These are phyloP conservation scores for Tretioscincus oriximinensis DNA, from an alignment of 2,113 vertebrate species.

Conservation along the genomic window DNA sequence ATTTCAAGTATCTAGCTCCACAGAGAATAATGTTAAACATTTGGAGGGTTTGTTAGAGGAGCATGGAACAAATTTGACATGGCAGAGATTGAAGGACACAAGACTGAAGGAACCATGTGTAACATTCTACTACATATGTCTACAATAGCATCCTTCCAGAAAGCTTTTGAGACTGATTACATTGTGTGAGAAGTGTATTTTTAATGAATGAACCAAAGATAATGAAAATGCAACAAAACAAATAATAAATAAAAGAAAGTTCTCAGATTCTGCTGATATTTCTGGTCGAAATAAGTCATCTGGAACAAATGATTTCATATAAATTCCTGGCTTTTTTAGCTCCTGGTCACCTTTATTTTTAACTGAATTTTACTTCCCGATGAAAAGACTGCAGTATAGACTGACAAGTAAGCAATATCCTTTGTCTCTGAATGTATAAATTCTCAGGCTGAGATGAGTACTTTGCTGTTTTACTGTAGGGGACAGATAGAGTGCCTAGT, in stretches of 20 bases:
- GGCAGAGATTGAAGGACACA: too few relatives aligned
- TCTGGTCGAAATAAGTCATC: background rate
- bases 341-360: background rate
- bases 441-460: background rate
- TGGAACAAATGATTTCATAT: background rate
- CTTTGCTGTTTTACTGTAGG: background rate
- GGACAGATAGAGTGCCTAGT: background rate
- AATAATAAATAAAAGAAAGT: background rate
- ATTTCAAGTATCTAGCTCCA: too few relatives aligned
- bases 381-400: background rate
- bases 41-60: too few relatives aligned
- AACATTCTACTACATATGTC: too few relatives aligned
- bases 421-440: background rate
- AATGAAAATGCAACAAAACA: too few relatives aligned
- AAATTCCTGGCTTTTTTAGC: background rate
- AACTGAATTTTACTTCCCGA: background rate
- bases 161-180: too few relatives aligned
- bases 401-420: background rate
- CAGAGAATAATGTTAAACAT: too few relatives aligned
- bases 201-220: too few relatives aligned
- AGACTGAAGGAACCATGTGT: too few relatives aligned
- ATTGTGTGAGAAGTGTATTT: too few relatives aligned
- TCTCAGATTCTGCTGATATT: background rate
- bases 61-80: too few relatives aligned
- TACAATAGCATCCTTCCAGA: too few relatives aligned